Evolutionary conservation across 2,113 vertebrate species (phyloP).

Genomic region (Ancistrus triradiatus): DNA sequence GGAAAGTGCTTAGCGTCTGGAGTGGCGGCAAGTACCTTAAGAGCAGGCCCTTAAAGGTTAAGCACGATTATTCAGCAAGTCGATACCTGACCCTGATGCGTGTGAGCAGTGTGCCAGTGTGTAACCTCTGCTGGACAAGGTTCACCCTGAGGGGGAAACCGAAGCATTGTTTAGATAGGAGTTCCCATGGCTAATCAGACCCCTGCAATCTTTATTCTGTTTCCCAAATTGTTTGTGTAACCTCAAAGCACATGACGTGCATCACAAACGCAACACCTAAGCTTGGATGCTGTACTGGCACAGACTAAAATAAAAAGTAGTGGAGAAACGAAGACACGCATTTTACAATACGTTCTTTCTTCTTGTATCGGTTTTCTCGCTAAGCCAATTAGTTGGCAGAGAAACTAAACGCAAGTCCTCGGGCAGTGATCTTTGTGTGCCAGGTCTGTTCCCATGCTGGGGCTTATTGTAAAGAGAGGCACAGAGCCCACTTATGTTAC

Average conservation of each 20-base stretch:
- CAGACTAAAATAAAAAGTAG: too few species aligned
- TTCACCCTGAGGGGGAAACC: constrained; percentile 19
- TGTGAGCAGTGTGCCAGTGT: not conserved
- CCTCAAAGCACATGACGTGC: constrained; percentile 26
- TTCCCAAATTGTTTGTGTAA: constrained; percentile 39
- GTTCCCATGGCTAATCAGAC: constrained; percentile 48
- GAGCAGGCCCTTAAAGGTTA: constrained; percentile 5
- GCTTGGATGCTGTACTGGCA: not conserved
- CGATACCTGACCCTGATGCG: constrained; percentile 16
- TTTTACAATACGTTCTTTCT: not conserved
- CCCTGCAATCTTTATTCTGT: constrained; percentile 35
- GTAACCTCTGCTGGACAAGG: constrained; percentile 5
- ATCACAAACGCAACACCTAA: constrained; percentile 5
- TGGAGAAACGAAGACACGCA: too few species aligned
- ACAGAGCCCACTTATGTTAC: constrained; percentile 36
- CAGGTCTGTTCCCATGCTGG: constrained; percentile 38
- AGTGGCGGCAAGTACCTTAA: not conserved
- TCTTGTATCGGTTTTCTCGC: not conserved
- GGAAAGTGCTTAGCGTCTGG: constrained; percentile 21
- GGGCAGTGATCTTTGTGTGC: constrained; percentile 26
- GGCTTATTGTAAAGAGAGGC: constrained; percentile 31
- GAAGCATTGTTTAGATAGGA: constrained; percentile 38
- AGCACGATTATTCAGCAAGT: not conserved
- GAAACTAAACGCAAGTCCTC: constrained; percentile 22
- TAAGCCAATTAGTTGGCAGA: constrained; percentile 6